Evolutionary conservation across 2,888 invertebrate species (phyloP), one percentile per base, ranked within the genome.

Genomic region (Trypoxylon attenuatum): DNA sequence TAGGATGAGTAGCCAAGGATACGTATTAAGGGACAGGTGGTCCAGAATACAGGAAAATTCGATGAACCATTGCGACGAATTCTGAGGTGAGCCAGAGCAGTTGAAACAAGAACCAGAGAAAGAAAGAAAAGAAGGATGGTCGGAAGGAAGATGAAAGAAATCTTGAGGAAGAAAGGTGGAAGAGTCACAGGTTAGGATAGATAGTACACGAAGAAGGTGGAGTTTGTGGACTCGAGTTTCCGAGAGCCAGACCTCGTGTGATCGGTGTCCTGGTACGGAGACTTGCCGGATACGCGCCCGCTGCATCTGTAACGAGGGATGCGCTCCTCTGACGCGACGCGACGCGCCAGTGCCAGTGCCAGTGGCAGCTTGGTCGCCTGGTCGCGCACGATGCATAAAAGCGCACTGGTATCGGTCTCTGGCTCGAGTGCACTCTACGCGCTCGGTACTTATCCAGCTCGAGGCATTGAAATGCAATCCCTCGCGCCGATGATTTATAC

Each of bases 401-500:
- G 65, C 72, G 33, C 61, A 25, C 65, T 46, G 38, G 43, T 49
- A 18, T 49, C 60, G 55, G 51, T 52, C 56, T 58, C 60, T 50
- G 29, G 39, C 42, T 56, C 33, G 38, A 25, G 46, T 33, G 53
- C 54, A 42, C 19, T 13, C 47, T 27, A 43, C 61, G 53, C 59
- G 58, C 59, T 55, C 76, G 56, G 58, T 64, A 66, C 73, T 66
- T 77, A 73, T 68, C 76, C 69, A 71, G 76, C 76, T 71, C 45
- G 67, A 43, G 71, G 77, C 82, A 83, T 83, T 84, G 81, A 82
- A 82, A 84, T 84, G 83, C 84, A 81, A 82, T 83, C 81, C 84
- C 78, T 81, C 73, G 83, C 81, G 72, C 78, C 76, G 78, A 83
- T 84, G 84, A 84, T 84, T 84, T 84, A 84, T 84, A 81, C 80